Percentiles rank a stretch among this genome's conserved stretches.
Evolutionary conservation across 2,888 invertebrate species (phyloP).

Genomic region (Chymomyza amoena): DNA sequence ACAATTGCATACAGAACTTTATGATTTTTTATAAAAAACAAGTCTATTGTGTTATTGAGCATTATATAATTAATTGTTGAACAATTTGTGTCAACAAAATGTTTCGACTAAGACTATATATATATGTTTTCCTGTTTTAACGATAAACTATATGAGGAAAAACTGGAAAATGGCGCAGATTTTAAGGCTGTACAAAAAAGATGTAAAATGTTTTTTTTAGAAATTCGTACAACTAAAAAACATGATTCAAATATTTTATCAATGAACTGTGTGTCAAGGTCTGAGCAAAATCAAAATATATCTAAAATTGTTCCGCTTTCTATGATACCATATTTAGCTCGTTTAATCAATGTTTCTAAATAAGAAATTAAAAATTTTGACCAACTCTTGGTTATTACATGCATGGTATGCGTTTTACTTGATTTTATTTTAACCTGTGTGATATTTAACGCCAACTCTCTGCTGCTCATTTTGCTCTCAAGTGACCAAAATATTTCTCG

Average conservation of each 20-base stretch:
- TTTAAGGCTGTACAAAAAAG: not conserved
- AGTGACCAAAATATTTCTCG: not conserved
- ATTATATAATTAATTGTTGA: conserved; percentile 52
- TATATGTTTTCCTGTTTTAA: not conserved
- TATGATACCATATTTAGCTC: not conserved
- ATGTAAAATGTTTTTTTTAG: not conserved
- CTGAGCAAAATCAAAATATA: not conserved
- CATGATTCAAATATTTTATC: not conserved
- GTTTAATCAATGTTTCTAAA: not conserved
- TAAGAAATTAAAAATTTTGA: conserved; percentile 3
- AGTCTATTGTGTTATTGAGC: conserved; percentile 34
- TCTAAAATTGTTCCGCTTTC: not conserved
- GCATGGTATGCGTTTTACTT: not conserved
- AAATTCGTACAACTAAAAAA: not conserved
- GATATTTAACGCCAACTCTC: conserved; percentile 41
- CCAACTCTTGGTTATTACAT: conserved; percentile 13
- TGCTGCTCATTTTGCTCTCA: not conserved
- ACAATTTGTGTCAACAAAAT: conserved; percentile 42
- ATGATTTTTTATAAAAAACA: conserved; percentile 35
- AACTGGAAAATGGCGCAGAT: not conserved
- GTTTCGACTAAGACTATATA: not conserved
- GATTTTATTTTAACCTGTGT: conserved; percentile 11
- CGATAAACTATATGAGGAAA: not conserved
- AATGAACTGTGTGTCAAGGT: not conserved
- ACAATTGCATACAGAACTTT: not conserved